These are phyloP conservation scores for Cerastis leucographa DNA, from an alignment of 2,888 invertebrate species.

Conservation along the genomic window DNA sequence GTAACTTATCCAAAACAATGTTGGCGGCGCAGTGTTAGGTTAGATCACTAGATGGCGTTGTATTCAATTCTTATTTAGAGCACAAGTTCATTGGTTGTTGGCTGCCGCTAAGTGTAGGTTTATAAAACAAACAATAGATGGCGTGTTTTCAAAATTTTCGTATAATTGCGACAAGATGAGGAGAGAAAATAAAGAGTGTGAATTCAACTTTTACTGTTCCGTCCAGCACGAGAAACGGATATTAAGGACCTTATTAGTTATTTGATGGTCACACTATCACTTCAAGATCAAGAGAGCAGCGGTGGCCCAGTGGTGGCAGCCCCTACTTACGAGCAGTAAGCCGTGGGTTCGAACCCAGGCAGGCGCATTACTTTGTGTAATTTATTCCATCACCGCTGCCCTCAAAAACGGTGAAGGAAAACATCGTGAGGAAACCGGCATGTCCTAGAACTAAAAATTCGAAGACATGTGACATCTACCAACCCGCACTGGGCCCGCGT, in stretches of 20 bases:
- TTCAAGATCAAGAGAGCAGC: too few relatives aligned
- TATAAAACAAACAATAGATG: neutral
- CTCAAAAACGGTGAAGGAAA: too few relatives aligned
- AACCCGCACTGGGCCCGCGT: too few relatives aligned
- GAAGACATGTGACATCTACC: too few relatives aligned
- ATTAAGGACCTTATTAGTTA: neutral
- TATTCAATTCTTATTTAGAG: neutral
- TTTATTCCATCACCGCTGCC: too few relatives aligned
- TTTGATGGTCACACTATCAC: neutral
- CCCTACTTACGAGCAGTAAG: too few relatives aligned
- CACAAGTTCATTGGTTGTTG: neutral
- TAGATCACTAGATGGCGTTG: constrained; percentile 46
- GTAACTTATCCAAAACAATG: neutral
- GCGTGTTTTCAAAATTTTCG: neutral
- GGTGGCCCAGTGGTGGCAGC: too few relatives aligned
- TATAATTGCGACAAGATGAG: neutral
- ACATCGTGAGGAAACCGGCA: too few relatives aligned
- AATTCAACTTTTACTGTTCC: neutral
- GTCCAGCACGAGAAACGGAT: neutral
- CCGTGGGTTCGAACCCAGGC: too few relatives aligned
- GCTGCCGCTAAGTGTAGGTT: neutral
- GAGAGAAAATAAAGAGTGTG: neutral
- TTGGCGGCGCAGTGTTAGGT: fast-evolving
- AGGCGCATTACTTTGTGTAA: too few relatives aligned
- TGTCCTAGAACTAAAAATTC: too few relatives aligned